Evolutionary conservation across 2,113 vertebrate genomes (phyloP).

Genomic region (Narcine bancroftii): DNA sequence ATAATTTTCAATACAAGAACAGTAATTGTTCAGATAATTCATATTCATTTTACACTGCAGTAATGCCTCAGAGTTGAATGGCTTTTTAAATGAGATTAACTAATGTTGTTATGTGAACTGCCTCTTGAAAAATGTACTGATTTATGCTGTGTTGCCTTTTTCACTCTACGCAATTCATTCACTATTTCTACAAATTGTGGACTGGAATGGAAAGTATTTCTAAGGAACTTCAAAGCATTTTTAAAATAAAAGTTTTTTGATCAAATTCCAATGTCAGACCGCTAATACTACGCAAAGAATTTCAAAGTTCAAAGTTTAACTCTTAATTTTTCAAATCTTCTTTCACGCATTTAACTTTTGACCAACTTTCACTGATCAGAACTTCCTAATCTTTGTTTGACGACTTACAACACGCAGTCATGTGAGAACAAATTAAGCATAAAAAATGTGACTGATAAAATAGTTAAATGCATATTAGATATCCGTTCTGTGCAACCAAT

Average conservation of each 20-base stretch:
- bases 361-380: conserved; percentile 14
- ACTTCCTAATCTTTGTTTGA: neutral
- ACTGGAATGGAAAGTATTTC: no score
- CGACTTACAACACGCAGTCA: neutral
- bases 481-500: neutral
- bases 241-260: neutral
- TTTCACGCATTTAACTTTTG: neutral
- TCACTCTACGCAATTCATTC: neutral
- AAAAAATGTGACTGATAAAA: neutral
- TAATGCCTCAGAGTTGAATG: neutral
- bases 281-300: no score
- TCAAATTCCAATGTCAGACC: neutral
- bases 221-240: neutral
- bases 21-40: neutral
- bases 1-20: neutral
- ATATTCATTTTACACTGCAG: neutral
- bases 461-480: neutral
- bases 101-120: neutral
- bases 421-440: neutral
- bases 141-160: neutral
- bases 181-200: neutral
- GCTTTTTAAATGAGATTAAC: neutral
- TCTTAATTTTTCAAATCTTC: neutral
- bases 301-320: neutral
- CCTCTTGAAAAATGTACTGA: neutral